Conservation (phyloP, 2,888 invertebrate species). For the Drosophila histrio region DNA sequence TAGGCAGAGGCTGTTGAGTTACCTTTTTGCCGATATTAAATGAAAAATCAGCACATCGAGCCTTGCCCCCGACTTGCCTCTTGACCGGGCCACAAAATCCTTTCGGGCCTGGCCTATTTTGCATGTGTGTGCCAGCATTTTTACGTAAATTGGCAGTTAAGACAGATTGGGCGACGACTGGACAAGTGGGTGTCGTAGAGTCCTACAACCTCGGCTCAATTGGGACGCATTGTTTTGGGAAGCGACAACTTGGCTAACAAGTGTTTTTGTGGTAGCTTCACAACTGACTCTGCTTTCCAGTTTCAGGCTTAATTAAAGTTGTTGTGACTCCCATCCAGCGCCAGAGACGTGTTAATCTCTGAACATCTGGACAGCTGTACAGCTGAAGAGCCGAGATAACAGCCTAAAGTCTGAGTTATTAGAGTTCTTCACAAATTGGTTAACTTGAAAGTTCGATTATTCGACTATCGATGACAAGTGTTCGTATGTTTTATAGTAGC, state of each 20-base stretch:
- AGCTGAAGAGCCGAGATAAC: not conserved
- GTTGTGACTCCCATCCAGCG: conserved; percentile 25
- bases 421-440: conserved; percentile 19
- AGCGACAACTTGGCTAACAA: conserved; percentile 48
- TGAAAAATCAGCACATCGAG: conserved; percentile 63
- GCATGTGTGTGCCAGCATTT: conserved; percentile 59
- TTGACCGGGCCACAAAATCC: not conserved
- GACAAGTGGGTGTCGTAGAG: conserved; percentile 27
- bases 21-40: conserved; percentile 57
- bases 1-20: conserved; percentile 1
- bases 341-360: conserved; percentile 55
- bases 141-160: conserved; percentile 69
- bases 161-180: conserved; percentile 48
- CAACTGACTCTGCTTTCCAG: conserved; percentile 20
- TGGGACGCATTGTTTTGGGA: conserved; percentile 32
- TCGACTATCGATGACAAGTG: not conserved
- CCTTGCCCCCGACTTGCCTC: not conserved
- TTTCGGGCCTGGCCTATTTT: conserved; percentile 39
- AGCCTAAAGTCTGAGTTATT: conserved; percentile 6
- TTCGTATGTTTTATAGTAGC: no score
- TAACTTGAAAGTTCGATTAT: not conserved
- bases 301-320: conserved; percentile 59
- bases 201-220: conserved; percentile 18
- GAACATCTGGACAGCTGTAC: not conserved
- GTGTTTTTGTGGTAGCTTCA: conserved; percentile 49